These are phyloP conservation scores for Octodonta nipae DNA, from an alignment of 2,888 invertebrate genomes.

Conservation along the genomic window DNA sequence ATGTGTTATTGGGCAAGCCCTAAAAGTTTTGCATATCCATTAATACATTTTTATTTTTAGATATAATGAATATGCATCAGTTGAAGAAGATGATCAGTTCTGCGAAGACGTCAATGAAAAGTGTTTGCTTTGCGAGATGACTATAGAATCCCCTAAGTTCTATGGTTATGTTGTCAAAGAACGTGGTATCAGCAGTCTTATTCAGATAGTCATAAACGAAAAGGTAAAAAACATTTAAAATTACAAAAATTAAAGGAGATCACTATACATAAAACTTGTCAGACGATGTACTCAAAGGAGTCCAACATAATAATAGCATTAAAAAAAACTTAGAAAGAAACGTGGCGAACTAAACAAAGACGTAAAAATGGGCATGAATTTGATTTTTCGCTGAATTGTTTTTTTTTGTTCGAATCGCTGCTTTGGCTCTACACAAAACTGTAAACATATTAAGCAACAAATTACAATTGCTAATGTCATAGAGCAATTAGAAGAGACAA, in stretches of 20 bases:
- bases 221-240: not conserved
- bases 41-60: too few relatives aligned
- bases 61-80: not conserved
- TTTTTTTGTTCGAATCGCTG: slow-evolving; percentile 1
- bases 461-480: not conserved
- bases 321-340: not conserved
- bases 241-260: not conserved
- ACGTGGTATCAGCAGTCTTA: not conserved
- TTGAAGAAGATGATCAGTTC: not conserved
- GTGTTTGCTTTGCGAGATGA: not conserved
- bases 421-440: not conserved
- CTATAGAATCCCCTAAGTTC: not conserved
- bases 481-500: not conserved
- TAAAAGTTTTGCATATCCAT: too few relatives aligned
- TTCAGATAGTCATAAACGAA: not conserved
- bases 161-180: slow-evolving; percentile 1
- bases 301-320: not conserved
- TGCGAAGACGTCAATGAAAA: not conserved
- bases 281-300: not conserved
- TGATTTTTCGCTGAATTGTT: slow-evolving; percentile 1
- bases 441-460: not conserved
- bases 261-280: not conserved
- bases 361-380: not conserved
- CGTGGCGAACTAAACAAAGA: not conserved
- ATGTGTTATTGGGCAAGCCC: too few relatives aligned